Evolutionary conservation across 2,888 invertebrate species (phyloP), one percentile per base, ranked within the genome.

Genomic region (Thereva nobilitata): DNA sequence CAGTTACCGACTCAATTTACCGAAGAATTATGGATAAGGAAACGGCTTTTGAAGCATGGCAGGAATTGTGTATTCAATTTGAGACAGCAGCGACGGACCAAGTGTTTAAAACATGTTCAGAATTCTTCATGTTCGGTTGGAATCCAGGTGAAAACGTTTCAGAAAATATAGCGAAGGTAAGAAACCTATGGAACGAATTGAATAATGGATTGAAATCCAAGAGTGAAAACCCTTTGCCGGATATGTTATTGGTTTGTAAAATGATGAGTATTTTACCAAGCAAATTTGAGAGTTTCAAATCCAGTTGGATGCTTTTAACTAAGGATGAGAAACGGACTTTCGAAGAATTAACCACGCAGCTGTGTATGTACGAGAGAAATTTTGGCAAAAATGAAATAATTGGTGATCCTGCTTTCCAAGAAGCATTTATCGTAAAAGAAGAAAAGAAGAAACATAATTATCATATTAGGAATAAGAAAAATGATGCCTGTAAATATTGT

Each of bases 1-100:
- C 74, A 57, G 70, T 76, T 3, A 74, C 73, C 35, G 76, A 76
- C 67, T 66, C 70, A 9, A 74, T 77, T 2, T 71, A 77, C 70
- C 73, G 76, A 47, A 78, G 77, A 66, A 75, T 76, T 41, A 76
- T 77, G 76, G 76, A 76, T 65, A 74, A 73, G 72, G 72, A 75
- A 23, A 72, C 75, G 54, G 75, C 76, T n/a, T 0, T 68, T 56
- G 74, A 78, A 8, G 72, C 73, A 37, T 76, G 76, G 74, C 72
- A 76, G 40, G 66, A 67, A 6, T 57, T 69, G 9, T 64, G 73
- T 64, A 63, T 66, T 37, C 64, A 74, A 6, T 76, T 76, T 66
- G 73, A 76, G 68, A 74, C 76, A 47, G 68, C 73, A 35, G 73
- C 75, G 6, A 74, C 73, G 66, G 75, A 77, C 71, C 75, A 76